phyloP scores from a whole-genome alignment of 1,140 invertebrate genomes.

The Periplaneta americana region DNA sequence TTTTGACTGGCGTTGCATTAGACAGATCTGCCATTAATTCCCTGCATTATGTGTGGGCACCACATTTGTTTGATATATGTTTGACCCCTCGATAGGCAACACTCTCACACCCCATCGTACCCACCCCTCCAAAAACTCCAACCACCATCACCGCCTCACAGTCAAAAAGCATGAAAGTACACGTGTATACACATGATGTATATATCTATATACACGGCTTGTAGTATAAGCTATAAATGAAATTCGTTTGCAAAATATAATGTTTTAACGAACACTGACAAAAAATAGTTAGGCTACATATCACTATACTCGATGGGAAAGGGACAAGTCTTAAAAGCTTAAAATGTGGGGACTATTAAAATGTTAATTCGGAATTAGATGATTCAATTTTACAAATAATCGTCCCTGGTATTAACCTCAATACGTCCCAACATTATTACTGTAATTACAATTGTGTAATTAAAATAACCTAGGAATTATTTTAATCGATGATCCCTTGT shows the following conservation, averaged over 20 bases:
- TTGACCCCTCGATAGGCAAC: background rate
- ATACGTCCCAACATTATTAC: background rate
- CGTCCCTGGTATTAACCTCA: background rate
- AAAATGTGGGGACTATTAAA: background rate
- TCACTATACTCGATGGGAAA: background rate
- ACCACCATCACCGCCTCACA: background rate
- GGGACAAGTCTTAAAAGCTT: background rate
- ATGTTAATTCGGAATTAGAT: background rate
- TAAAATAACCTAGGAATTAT: too few species aligned
- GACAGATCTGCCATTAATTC: background rate
- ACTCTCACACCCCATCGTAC: too few species aligned
- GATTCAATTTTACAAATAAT: background rate
- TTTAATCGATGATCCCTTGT: too few species aligned
- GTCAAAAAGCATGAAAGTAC: background rate
- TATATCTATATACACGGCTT: too few species aligned
- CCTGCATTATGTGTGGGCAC: conserved; percentile 2
- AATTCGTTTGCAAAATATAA: background rate
- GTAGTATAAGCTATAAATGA: background rate
- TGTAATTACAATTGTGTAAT: background rate
- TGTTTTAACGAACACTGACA: background rate
- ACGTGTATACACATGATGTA: background rate
- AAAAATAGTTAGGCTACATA: background rate
- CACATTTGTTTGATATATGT: conserved; percentile 4
- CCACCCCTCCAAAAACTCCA: background rate
- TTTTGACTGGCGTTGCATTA: background rate